Evolutionary conservation across 2,797 vertebrate genomes (phyloP), one percentile per base, ranked within the genome.

Genomic region (Urocyon cinereoargenteus): DNA sequence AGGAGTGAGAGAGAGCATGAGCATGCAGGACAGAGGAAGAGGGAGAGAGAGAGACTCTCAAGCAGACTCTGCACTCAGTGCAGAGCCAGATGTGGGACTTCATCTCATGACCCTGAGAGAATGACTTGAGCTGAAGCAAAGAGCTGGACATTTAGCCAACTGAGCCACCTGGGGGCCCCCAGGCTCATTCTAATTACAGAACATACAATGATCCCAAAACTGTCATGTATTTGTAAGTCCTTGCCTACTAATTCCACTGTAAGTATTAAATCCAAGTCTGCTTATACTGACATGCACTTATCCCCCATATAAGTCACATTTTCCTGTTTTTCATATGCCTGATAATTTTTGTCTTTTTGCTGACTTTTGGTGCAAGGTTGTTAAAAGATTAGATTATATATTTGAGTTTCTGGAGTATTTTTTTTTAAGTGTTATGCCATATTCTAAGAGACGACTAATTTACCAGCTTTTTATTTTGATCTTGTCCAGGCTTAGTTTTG

Each of bases 111-210:
- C 4, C n/a, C n/a, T 34, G n/a, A 68, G 16, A 34, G 19, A 18
- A 68, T 68, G n/a, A 68, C n/a, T 18, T 34, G 18, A 68, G 18
- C 66, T 34, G n/a, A 68, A 57, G 34, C 66, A n/a, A 34, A 10
- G n/a, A 68, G n/a, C n/a, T 68, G 66, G 18, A 34, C 8, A 18
- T 16, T 34, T 68, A 68, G 11, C 64, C 64, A 68, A 10, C n/a
- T 68, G 66, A 9, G n/a, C 16, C 66, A 68, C 18, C 66, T n/a
- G 34, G n/a, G 66, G 0, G 0, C n/a, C 18, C n/a, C n/a, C 66
- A 68, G 34, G 34, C 3, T 68, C 34, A 75, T 49, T 75, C 45
- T 75, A 49, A 75, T 16, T 10, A n/a, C 5, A 70, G 26, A 53
- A 55, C 14, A 12, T 70, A 14, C 5, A 28, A 51, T 49, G 64